A percentile compares a stretch with the other conserved stretches of the same genome.
These are phyloP conservation scores for Phengaris alcon DNA, from an alignment of 2,888 invertebrate species.

Conservation along the genomic window DNA sequence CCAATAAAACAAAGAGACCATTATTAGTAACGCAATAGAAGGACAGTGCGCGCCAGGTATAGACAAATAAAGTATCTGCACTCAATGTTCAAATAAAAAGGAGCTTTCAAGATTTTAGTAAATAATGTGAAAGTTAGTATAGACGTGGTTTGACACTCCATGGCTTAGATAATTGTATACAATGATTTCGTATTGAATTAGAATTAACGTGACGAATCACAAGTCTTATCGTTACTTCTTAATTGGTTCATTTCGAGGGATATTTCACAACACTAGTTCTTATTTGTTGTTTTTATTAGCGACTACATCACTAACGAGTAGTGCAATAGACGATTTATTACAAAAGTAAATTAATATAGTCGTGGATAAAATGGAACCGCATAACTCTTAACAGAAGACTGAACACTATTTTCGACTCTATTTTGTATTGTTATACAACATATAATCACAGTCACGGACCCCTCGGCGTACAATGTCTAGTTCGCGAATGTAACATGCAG, in stretches of 20 bases:
- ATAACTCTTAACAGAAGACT: conserved; percentile 73
- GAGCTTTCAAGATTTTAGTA: conserved; percentile 77
- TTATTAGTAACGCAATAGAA: conserved; percentile 43
- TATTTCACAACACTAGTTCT: conserved; percentile 27
- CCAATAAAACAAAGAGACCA: conserved; percentile 44
- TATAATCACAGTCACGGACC: conserved; percentile 51
- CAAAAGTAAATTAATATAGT: conserved; percentile 44
- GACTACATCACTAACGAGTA: conserved; percentile 28
- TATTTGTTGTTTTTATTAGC: conserved; percentile 20
- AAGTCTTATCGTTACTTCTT: conserved; percentile 43
- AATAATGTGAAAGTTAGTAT: conserved; percentile 73
- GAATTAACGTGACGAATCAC: conserved; percentile 40
- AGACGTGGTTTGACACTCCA: conserved; percentile 69
- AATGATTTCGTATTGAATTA: conserved; percentile 61
- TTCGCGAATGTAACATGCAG: conserved; percentile 3
- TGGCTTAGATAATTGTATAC: conserved; percentile 79
- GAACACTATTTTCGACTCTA: conserved; percentile 76
- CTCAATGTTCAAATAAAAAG: conserved; percentile 79
- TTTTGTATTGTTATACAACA: conserved; percentile 75
- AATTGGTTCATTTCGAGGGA: conserved; percentile 24
- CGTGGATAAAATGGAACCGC: conserved; percentile 49
- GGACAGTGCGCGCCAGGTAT: conserved; percentile 74
- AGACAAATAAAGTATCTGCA: conserved; percentile 77
- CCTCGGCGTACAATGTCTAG: conserved; percentile 15
- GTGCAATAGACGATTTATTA: conserved; percentile 34